Evolutionary conservation across 2,113 vertebrate genomes (phyloP).

Genomic region (Phrynocephalus versicolor): DNA sequence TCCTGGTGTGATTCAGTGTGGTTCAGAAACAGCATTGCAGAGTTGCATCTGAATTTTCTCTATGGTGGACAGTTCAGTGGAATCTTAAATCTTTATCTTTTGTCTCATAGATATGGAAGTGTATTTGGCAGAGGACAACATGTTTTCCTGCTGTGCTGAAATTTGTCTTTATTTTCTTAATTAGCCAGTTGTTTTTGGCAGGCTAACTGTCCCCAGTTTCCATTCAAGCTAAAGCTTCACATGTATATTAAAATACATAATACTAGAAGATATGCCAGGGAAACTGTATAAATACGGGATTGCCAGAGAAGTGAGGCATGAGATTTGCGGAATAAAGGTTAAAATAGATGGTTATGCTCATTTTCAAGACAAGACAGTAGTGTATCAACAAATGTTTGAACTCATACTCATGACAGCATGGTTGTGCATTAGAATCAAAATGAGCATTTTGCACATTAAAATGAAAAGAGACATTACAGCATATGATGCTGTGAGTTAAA

Average conservation of each 20-base stretch:
- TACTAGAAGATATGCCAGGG: slow-evolving; percentile 41
- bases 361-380: slow-evolving; percentile 3
- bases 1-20: neutral
- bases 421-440: slow-evolving; percentile 27
- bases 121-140: slow-evolving; percentile 9
- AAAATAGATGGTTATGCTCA: slow-evolving; percentile 18
- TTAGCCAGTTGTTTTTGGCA: slow-evolving; percentile 55
- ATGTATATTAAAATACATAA: slow-evolving; percentile 34
- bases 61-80: neutral
- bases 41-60: neutral
- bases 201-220: slow-evolving; percentile 50
- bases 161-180: slow-evolving; percentile 70
- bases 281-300: slow-evolving; percentile 16
- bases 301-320: neutral
- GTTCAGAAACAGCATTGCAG: neutral
- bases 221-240: slow-evolving; percentile 40
- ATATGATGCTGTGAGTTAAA: neutral
- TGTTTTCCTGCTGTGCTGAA: slow-evolving; percentile 63
- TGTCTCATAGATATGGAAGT: neutral
- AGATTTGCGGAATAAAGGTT: slow-evolving; percentile 39
- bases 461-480: neutral
- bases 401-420: neutral
- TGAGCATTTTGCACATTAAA: slow-evolving; percentile 8
- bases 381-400: slow-evolving; percentile 20
- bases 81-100: neutral